Evolutionary conservation across 2,113 vertebrate genomes (phyloP), one percentile per base, ranked within the genome.

Genomic region (Sphyrna mokarran): DNA sequence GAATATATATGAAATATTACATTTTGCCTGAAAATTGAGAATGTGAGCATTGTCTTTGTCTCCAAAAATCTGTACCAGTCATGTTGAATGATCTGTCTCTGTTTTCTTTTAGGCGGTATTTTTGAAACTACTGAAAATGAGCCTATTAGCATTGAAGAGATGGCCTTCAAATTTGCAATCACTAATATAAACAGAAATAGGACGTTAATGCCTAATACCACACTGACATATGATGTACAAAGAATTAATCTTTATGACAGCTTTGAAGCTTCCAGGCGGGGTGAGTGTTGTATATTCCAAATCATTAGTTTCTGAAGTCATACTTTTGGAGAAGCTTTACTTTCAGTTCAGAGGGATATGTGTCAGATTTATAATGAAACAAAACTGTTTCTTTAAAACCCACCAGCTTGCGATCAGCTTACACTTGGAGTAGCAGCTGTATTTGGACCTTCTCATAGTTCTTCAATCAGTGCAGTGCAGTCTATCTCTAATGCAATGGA

Each of bases 131-230:
- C 98, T 96, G 99, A 99, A 97, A 99, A 98, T 95, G 99, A 99
- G 96, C 99, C 99, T 23, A 98, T 99, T 96, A 99, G 99, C 95
- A 97, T 98, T 96, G 99, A 99, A 97, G 99, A 99, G 97, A 96
- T 99, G 97, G 99, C 99, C 96, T 99, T 99, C 98, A 99, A 99
- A 98, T 99, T 99, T 96, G 99, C 99, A 86, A 98, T 99, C 96
- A 98, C 98, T 97, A 99, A 98, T 97, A 99, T 99, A 97, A 99
- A 99, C 97, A 98, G 99, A 97, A 99, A 99, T 97, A 98, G 98
- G 97, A 99, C 98, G 95, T 97, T 99, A 97, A 99, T 99, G 99
- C 99, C 99, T 97, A 99, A 99, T 97, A 99, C 98, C 96, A 99
- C 99, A 22, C 97, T 99, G 97, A 99, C 99, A 97, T 99, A 99